These are phyloP conservation scores for Labeo calbasu DNA, from an alignment of 2,797 vertebrate genomes.

Conservation along the genomic window DNA sequence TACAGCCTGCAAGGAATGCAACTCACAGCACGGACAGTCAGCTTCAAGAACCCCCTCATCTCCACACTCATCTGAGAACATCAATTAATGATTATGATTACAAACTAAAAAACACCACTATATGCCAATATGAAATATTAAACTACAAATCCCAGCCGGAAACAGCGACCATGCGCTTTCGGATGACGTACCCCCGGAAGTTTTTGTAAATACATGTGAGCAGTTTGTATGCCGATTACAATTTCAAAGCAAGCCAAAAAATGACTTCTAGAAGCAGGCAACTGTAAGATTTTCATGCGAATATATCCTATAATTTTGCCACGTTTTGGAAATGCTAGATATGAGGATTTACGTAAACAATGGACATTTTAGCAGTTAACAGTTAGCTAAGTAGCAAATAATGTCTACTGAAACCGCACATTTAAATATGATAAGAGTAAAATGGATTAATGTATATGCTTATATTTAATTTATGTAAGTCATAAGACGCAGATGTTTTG, in stretches of 20 bases:
- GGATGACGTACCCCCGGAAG: conserved; percentile 13
- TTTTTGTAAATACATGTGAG: conserved; percentile 12
- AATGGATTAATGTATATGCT: background rate
- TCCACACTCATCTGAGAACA: background rate
- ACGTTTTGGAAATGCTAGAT: background rate
- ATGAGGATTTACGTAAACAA: background rate
- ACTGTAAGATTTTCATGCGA: background rate
- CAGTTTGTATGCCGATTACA: background rate
- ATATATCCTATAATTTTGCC: background rate
- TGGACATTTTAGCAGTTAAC: background rate
- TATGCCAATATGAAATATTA: too few relatives aligned
- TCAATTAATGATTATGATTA: background rate
- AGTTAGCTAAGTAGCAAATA: background rate
- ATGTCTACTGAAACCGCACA: background rate
- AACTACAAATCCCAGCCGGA: conserved; percentile 25
- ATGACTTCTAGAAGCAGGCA: background rate
- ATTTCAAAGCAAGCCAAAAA: background rate
- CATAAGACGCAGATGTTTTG: background rate
- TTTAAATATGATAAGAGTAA: background rate
- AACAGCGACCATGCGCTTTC: background rate
- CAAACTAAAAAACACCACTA: background rate
- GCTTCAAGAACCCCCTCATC: conserved; percentile 69
- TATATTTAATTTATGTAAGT: background rate
- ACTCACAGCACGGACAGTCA: conserved; percentile 66
- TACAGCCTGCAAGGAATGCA: conserved; percentile 72